Evolutionary conservation across 1,140 invertebrate genomes (phyloP), one percentile per base, ranked within the genome.

Genomic region (Bombus affinis): DNA sequence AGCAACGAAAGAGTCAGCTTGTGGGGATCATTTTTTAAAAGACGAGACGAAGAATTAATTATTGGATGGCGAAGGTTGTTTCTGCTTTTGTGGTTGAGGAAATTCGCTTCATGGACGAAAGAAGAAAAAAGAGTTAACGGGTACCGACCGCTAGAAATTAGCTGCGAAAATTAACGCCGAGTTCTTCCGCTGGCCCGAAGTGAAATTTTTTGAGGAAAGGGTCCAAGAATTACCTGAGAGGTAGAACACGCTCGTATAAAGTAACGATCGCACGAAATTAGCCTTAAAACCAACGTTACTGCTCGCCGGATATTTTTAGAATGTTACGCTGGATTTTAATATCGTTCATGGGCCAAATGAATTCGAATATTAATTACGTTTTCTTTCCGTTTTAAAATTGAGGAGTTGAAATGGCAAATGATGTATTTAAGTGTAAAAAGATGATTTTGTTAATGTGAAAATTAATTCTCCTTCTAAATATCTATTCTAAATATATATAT

Each of bases 101-200:
- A 42, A 42, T 72, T 28, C 71, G 10, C n/a, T 42, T 72, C 32
- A 37, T 15, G n/a, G n/a, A 13, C 10, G 25, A 22, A 8, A 6
- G 10, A 28, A 3, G 28, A n/a, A 32, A 74, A 32, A 18, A 47
- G 28, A n/a, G 18, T 44, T 32, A 73, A 74, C 42, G 72, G 28
- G n/a, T 10, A 32, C 72, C 72, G n/a, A 47, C n/a, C 72, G 72
- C 42, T 74, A 47, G 42, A 76, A 76, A 76, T 76, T 76, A 76
- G 35, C 53, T 53, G 53, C 53, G 53, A 76, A 35, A 76, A 76
- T 59, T 37, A 76, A 39, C 35, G 35, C 35, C 35, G 75, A 42
- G 57, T 42, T 65, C 28, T n/a, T 32, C 9, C 18, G 75, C 2
- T 42, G 8, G 15, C 3, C 59, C 13, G 74, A 12, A 53, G 28